These are phyloP conservation scores for Sussaba pulchella DNA, from an alignment of 2,888 invertebrate genomes.

Conservation along the genomic window DNA sequence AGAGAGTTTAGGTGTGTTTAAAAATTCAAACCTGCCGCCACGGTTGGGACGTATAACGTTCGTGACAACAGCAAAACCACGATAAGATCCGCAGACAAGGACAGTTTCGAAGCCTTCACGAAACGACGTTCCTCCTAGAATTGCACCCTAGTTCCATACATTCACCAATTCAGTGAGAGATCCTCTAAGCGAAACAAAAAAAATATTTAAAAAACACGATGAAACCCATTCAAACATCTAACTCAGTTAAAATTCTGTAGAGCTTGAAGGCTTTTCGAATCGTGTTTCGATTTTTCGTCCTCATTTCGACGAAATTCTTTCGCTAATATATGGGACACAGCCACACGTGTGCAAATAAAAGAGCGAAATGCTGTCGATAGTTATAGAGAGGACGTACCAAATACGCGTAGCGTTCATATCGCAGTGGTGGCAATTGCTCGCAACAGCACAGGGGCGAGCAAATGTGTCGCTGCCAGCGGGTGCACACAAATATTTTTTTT, in stretches of 20 bases:
- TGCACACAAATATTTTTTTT: conserved; percentile 64
- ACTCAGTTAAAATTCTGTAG: not conserved
- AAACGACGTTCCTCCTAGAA: not conserved
- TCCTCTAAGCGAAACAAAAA: not conserved
- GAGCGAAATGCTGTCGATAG: conserved; percentile 39
- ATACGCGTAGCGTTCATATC: conserved; percentile 26
- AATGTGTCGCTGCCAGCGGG: conserved; percentile 68
- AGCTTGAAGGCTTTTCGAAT: not conserved
- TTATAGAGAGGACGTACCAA: conserved; percentile 43
- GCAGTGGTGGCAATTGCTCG: conserved; percentile 64
- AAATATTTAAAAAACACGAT: too few relatives aligned
- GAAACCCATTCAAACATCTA: conserved; percentile 27
- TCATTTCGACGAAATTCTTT: conserved; percentile 25
- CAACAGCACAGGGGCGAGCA: conserved; percentile 60
- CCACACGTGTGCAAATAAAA: conserved; percentile 40
- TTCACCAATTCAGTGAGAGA: not conserved
- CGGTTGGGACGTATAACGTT: conserved; percentile 3
- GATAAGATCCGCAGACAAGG: conserved; percentile 35
- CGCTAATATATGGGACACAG: conserved; percentile 20
- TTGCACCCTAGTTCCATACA: conserved; percentile 10
- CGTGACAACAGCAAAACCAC: not conserved
- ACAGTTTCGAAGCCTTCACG: conserved; percentile 23
- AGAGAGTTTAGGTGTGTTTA: conserved; percentile 45
- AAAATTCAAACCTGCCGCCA: conserved; percentile 38
- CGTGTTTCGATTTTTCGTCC: conserved; percentile 2